Evolutionary conservation across 2,797 vertebrate species (phyloP), one percentile per base, ranked within the genome.

Genomic region (Acestrorhynchus altus): DNA sequence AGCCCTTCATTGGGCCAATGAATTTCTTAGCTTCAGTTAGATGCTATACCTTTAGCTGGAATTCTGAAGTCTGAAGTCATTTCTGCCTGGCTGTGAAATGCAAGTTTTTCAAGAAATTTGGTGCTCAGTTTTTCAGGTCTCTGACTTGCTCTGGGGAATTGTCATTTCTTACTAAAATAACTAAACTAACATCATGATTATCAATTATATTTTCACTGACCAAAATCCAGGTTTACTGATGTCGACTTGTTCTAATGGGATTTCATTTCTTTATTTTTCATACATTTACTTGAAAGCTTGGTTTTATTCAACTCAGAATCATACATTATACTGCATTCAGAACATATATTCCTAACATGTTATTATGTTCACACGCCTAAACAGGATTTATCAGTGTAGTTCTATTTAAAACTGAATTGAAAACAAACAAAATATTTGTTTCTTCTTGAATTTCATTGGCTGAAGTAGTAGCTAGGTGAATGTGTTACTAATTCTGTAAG

Each of bases 81-180:
- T 69, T 54, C 35, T 56, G 49, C 9, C 59, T 72, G 67, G 59
- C 67, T 77, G 67, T 64, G 24, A 54, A 64, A 61, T 44, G 70
- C 54, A 77, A 52, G 54, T 28, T 69, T 39, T 56, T 80, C 76
- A 61, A 74, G 28, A 24, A 54, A 64, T 60, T 60, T 83, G 84
- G 83, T 85, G 82, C 84, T 86, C 77, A 56, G 68, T 84, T 83
- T 71, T 81, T 82, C 83, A 86, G 82, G 79, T 85, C 72, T 79
- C 52, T 77, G 44, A 61, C 22, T 49, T 75, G 59, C 72, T 81
- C 69, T 80, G 52, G 57, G 44, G 20, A 57, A 77, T 71, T 56
- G 42, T 67, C 47, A 49, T 31, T 74, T 20, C 40, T 64, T 78
- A 26, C 18, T 51, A 12, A 35, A 72, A 44, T 61, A 22, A 56